Conservation (phyloP, 1,140 invertebrate species). For the Acromyrmex charruanus region DNA sequence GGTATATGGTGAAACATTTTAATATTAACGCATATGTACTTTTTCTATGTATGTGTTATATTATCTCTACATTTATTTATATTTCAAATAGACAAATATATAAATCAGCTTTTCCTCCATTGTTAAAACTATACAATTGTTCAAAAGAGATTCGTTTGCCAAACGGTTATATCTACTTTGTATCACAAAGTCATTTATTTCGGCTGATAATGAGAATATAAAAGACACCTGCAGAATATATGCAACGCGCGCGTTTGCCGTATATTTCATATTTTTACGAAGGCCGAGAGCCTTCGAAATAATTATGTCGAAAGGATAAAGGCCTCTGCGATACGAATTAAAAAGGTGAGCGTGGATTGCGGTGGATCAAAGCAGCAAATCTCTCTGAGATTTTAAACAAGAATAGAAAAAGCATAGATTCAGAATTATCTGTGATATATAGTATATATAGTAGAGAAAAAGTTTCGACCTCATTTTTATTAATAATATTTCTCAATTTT, state of each 20-base stretch:
- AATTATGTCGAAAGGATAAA: constrained; percentile 54
- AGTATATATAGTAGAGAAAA: background rate
- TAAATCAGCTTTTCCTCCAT: constrained; percentile 10
- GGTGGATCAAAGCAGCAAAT: constrained; percentile 23
- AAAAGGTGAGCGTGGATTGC: constrained; percentile 28
- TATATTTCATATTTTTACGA: constrained; percentile 61
- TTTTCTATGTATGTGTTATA: background rate
- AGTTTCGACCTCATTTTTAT: background rate
- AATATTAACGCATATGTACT: background rate
- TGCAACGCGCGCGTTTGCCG: constrained; percentile 19
- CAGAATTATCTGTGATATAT: background rate
- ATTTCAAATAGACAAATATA: constrained; percentile 18
- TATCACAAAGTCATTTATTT: constrained; percentile 67
- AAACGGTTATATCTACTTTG: constrained; percentile 60
- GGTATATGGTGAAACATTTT: background rate
- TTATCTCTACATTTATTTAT: background rate
- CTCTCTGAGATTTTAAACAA: constrained; percentile 31
- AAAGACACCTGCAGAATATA: constrained; percentile 60
- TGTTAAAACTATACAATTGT: constrained; percentile 29
- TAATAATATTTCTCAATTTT: background rate
- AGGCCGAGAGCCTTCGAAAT: constrained; percentile 61
- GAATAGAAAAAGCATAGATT: constrained; percentile 25
- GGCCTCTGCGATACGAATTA: constrained; percentile 27
- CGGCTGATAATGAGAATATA: constrained; percentile 70
- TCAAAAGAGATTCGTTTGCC: constrained; percentile 23